Evolutionary conservation across 2,113 vertebrate genomes (phyloP).

Genomic region (Brachyhypopomus occidentalis): DNA sequence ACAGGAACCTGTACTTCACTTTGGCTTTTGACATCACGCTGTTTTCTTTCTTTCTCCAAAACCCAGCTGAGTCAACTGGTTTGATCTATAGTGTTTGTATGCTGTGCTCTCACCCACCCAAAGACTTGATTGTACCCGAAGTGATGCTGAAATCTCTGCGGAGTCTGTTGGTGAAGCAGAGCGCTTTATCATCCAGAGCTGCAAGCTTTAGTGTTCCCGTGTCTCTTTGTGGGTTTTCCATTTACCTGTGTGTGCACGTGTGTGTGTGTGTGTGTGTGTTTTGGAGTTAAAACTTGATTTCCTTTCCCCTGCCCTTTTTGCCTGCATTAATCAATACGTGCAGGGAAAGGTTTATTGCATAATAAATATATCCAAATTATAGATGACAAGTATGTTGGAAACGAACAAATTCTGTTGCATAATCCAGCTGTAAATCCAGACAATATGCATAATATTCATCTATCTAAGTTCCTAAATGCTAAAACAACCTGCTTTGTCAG

Average conservation of each 20-base stretch:
- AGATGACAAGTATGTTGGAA: too few relatives aligned
- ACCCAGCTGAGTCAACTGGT: neutral
- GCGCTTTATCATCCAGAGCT: conserved; percentile 1
- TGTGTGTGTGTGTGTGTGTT: conserved; percentile 10
- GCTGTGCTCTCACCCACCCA: conserved; percentile 7
- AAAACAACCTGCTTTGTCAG: too few relatives aligned
- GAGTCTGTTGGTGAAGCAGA: conserved; percentile 7
- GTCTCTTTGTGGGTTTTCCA: neutral
- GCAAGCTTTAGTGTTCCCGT: conserved; percentile 5
- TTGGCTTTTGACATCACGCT: neutral
- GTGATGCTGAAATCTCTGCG: conserved; percentile 20
- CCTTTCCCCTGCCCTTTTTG: too few relatives aligned
- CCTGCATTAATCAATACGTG: too few relatives aligned
- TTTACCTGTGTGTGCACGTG: neutral
- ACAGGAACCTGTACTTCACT: neutral
- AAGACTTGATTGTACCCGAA: neutral
- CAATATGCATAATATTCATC: too few relatives aligned
- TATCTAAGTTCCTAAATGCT: too few relatives aligned
- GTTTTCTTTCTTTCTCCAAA: neutral
- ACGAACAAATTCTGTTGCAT: too few relatives aligned
- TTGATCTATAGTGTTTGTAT: neutral
- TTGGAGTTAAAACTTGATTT: neutral
- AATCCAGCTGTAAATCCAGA: too few relatives aligned
- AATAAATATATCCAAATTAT: too few relatives aligned
- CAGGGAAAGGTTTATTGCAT: too few relatives aligned